Evolutionary conservation across 2,888 invertebrate species (phyloP).

Genomic region (Danaus chrysippus): DNA sequence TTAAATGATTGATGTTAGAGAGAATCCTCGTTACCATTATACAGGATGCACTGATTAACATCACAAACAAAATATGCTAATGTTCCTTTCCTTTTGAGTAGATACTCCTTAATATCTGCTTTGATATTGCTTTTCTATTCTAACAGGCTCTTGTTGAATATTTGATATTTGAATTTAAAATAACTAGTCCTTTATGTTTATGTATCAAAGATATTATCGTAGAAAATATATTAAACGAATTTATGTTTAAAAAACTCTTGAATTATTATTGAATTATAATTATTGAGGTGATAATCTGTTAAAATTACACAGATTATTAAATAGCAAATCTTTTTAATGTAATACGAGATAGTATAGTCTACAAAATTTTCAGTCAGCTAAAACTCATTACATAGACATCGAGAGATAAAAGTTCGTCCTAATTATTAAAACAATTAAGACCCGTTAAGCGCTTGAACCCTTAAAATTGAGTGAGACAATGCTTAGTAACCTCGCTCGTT

Average conservation of each 20-base stretch:
- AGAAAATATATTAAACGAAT: not conserved
- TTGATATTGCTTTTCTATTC: slow-evolving; percentile 10
- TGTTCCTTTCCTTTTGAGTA: slow-evolving; percentile 25
- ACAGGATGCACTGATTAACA: slow-evolving; percentile 34
- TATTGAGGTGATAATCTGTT: too few species aligned
- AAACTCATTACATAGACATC: slow-evolving; percentile 14
- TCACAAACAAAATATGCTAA: slow-evolving; percentile 41
- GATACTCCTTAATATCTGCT: slow-evolving; percentile 30
- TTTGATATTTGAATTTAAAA: slow-evolving; percentile 6
- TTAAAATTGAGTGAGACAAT: slow-evolving; percentile 37
- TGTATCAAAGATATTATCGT: not conserved
- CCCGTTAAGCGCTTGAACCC: slow-evolving; percentile 35
- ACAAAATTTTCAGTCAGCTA: slow-evolving; percentile 5
- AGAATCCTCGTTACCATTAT: not conserved
- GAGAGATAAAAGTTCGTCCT: slow-evolving; percentile 20
- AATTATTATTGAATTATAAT: too few species aligned
- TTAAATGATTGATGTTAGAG: slow-evolving; percentile 3
- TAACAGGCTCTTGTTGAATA: slow-evolving; percentile 1
- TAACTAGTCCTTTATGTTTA: not conserved
- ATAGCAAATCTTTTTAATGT: too few species aligned
- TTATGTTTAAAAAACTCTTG: too few species aligned
- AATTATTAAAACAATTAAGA: slow-evolving; percentile 40
- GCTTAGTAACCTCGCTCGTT: slow-evolving; percentile 54
- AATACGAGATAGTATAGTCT: too few species aligned
- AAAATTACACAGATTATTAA: too few species aligned